Conservation (phyloP, 2,888 invertebrate genomes). For the Cataglyphis cursor region DNA sequence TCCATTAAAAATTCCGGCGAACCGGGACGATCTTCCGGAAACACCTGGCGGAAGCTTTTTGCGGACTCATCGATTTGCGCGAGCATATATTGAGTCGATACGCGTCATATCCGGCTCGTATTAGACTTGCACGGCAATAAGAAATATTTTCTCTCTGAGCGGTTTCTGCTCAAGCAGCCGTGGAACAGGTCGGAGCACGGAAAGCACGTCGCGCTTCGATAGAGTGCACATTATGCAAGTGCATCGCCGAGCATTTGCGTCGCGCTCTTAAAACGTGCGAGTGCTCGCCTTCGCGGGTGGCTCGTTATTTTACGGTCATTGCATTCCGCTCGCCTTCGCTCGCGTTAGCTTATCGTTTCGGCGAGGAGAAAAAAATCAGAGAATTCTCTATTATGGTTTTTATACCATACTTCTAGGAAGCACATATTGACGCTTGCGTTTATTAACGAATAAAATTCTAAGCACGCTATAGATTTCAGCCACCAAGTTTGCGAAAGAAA, state of each 20-base stretch:
- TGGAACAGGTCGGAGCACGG: slow-evolving; percentile 47
- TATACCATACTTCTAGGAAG: not conserved
- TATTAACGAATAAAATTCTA: not conserved
- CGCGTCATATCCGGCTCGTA: slow-evolving; percentile 50
- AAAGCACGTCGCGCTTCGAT: slow-evolving; percentile 56
- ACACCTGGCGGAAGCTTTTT: slow-evolving; percentile 52
- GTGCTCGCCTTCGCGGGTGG: slow-evolving; percentile 46
- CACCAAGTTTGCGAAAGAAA: not conserved
- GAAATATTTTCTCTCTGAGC: slow-evolving; percentile 47
- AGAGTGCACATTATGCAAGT: slow-evolving; percentile 64
- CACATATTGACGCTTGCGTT: not conserved
- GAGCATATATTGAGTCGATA: slow-evolving; percentile 37
- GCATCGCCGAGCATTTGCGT: slow-evolving; percentile 53
- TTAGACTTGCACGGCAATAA: slow-evolving; percentile 40
- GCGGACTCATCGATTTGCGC: slow-evolving; percentile 37
- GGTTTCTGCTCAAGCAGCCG: slow-evolving; percentile 51
- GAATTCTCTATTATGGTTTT: slow-evolving; percentile 39
- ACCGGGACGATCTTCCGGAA: slow-evolving; percentile 22
- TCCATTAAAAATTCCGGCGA: slow-evolving; percentile 14
- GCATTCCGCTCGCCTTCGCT: slow-evolving; percentile 58
- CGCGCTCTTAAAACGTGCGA: slow-evolving; percentile 48
- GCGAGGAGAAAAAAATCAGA: slow-evolving; percentile 31
- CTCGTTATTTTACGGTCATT: slow-evolving; percentile 66
- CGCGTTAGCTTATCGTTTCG: slow-evolving; percentile 59
- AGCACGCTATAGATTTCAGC: not conserved